A percentile compares a stretch with the other conserved stretches of the same genome.
phyloP scores from a whole-genome alignment of 2,797 vertebrate genomes.

The Malacoctenus gilli region DNA sequence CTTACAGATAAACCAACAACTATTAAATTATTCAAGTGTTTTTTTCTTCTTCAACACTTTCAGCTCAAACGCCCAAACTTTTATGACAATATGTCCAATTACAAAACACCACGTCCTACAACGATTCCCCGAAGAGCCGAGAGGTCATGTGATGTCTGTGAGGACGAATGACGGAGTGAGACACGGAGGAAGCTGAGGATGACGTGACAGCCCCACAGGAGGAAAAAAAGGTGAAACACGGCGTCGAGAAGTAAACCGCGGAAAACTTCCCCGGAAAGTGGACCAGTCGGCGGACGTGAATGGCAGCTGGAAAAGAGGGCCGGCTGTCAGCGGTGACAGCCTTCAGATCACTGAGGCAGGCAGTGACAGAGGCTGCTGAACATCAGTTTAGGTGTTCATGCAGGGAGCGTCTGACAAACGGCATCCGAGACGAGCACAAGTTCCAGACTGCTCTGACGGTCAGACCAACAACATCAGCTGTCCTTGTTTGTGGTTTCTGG shows the following conservation, averaged over 20 bases:
- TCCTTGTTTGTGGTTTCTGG: no score
- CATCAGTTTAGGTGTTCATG: background rate
- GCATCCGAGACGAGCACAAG: background rate
- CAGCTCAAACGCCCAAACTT: no score
- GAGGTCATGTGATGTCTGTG: conserved; percentile 38
- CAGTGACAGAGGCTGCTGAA: conserved; percentile 17
- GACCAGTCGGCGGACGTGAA: background rate
- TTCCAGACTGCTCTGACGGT: background rate
- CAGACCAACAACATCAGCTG: background rate
- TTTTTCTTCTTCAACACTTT: no score
- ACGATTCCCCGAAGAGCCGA: conserved; percentile 22
- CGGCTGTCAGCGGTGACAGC: background rate
- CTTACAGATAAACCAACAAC: no score
- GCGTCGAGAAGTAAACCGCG: conserved; percentile 1
- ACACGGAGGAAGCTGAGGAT: conserved; percentile 38
- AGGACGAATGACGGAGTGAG: conserved; percentile 17
- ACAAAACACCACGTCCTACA: conserved; percentile 45
- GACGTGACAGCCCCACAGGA: conserved; percentile 21
- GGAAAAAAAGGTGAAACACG: conserved; percentile 23
- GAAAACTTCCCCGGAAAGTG: conserved; percentile 4
- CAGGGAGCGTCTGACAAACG: background rate
- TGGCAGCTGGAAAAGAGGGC: conserved; percentile 3
- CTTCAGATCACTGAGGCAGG: conserved; percentile 8
- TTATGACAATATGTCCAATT: conserved; percentile 19
- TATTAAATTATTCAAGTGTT: no score